Base-by-base conservation (phyloP, 2,888 invertebrate genomes). In the Pandemis heparana region DNA sequence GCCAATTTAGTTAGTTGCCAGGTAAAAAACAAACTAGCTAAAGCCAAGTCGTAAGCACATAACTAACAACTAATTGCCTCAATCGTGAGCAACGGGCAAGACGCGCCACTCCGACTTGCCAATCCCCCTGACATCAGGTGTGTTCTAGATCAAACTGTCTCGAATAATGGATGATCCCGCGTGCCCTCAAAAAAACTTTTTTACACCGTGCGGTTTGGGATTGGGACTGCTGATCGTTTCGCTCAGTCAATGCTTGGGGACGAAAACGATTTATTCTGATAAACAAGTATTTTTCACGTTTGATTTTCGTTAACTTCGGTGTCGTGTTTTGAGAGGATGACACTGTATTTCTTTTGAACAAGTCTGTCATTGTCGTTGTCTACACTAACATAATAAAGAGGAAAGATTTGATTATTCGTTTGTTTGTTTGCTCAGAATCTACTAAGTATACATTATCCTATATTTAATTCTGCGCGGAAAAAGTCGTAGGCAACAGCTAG, bases 11-110 rank as follows among this genome's bases (percentile, higher is more conserved):
- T n/a, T 48, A 48, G 46, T 46, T 10, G 48, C n/a, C n/a, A n/a
- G 48, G 48, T 48, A 16, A 53, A 6, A 18, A 23, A 9, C 23
- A 23, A 56, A 12, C 23, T 53, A 23, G 12, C 18, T 23, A 3
- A 48, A 43, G 53, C 16, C 23, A 10, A 56, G 18, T 56, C 12
- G 56, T 12, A 56, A 9, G 23, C 23, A 32, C 12, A 23, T 18
- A 53, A 53, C 53, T 53, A 51, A 56, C 53, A 56, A 23, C 56
- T 56, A 56, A 56, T 56, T 56, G 56, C 23, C 23, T 23, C 12
- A 56, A 23, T 56, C 56, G 56, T 5, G 10, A 56, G 10, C 56
- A 23, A 56, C 23, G 8, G 18, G 6, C 53, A 18, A 16, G 53
- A 53, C 53, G 53, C 53, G 14, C 48, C 6, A n/a, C 48, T 48